phyloP scores from a whole-genome alignment of 2,888 invertebrate genomes.

The Adelphocoris suturalis region DNA sequence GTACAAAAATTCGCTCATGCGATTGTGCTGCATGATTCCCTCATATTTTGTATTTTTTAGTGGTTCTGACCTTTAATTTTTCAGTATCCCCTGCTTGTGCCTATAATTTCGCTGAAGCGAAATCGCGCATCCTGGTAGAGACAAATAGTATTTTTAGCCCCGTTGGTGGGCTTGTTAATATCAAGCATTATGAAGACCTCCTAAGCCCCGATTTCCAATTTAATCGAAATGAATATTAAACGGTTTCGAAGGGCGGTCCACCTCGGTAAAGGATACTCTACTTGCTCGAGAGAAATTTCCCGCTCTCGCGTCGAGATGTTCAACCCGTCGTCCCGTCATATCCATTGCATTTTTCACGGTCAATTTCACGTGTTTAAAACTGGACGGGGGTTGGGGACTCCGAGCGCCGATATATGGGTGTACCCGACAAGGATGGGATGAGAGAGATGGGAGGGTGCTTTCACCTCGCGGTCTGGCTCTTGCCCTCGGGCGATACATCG shows the following conservation, averaged over 20 bases:
- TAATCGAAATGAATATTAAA: constrained; percentile 51
- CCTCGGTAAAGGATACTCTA: neutral
- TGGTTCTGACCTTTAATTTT: no score
- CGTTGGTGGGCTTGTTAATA: neutral
- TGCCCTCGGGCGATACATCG: constrained; percentile 56
- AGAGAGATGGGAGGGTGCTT: constrained; percentile 17
- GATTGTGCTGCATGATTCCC: no score
- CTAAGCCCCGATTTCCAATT: constrained; percentile 30
- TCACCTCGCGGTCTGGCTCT: constrained; percentile 37
- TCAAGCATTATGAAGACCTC: neutral
- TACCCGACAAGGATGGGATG: neutral
- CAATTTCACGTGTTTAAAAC: constrained; percentile 45
- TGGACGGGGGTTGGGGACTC: neutral
- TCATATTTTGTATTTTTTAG: no score
- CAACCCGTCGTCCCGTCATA: constrained; percentile 30
- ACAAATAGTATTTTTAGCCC: no score
- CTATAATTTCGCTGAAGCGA: no score
- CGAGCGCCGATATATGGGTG: constrained; percentile 14
- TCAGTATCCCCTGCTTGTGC: no score
- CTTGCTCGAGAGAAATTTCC: constrained; percentile 29
- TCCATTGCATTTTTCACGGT: constrained; percentile 59
- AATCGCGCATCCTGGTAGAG: no score
- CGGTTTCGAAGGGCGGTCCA: neutral
- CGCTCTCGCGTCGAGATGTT: neutral
- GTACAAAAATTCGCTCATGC: no score